Base-by-base conservation (phyloP, 2,888 invertebrate species). In the Hemaris fuciformis region DNA sequence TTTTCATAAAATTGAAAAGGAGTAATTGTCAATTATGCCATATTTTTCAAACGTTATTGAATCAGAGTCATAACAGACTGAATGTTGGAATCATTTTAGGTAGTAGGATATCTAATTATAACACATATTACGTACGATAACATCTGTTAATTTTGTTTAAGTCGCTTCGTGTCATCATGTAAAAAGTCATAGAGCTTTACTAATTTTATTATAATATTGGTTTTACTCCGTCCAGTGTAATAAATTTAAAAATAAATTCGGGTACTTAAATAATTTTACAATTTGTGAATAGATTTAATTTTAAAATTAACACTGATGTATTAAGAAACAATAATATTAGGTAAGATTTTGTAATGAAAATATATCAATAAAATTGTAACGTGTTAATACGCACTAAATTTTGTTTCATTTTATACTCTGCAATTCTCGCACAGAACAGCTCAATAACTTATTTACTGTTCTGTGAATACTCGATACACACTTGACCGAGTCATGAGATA, bases 111-210 rank as follows among this genome's bases (percentile, higher is more conserved):
- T 81, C 76, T 84, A 81, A 84, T 77, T 79, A 77, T 79, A 81
- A 78, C 75, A 78, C 81, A 79, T 68, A 77, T 82, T 81, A 81
- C 77, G 68, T 71, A 69, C 38, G 38, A n/a, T 79, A 81, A 80
- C 73, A 76, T 72, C 68, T 75, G 75, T 83, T 84, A 82, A 85
- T 86, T 74, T 73, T 68, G 67, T 72, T 62, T 74, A 69, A 68
- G 84, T 76, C 76, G 80, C 81, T 84, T 84, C 71, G 71, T 79
- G 70, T 77, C 81, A 73, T 83, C 76, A 79, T 89, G 89, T 90
- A 91, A 87, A 89, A 90, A 90, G 88, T 89, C 88, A 87, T 85
- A 84, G 76, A 90, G 91, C 88, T 91, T 89, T 91, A 91, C 89
- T 91, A 91, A 92, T 88, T 84, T 83, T 83, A 89, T 77, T 76